Evolutionary conservation across 2,113 vertebrate genomes (phyloP).

Genomic region (Prunella fulvescens): DNA sequence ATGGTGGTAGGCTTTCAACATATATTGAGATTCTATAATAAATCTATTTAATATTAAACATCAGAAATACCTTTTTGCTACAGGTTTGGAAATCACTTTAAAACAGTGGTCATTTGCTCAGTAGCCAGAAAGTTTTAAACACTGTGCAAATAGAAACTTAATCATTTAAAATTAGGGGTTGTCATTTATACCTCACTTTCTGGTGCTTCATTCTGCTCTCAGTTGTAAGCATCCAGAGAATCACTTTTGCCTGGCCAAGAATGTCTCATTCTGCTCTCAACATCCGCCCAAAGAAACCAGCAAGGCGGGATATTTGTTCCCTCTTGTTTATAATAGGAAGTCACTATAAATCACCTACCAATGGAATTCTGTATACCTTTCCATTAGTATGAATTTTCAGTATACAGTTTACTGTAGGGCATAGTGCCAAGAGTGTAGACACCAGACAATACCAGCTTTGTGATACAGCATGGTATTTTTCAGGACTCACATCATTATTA

Average conservation of each 20-base stretch:
- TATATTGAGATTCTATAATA: neutral
- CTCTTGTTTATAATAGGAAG: constrained; percentile 62
- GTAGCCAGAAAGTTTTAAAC: neutral
- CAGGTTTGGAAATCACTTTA: neutral
- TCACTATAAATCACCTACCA: constrained; percentile 55
- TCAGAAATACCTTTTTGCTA: neutral
- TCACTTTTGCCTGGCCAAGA: constrained; percentile 10
- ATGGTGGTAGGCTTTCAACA: neutral
- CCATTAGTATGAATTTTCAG: constrained; percentile 30
- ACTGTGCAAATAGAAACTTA: neutral
- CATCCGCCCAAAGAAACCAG: constrained; percentile 9
- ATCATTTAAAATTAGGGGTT: neutral
- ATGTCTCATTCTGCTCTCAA: constrained; percentile 41
- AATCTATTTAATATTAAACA: neutral
- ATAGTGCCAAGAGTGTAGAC: constrained; percentile 19
- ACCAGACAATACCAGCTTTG: constrained; percentile 56
- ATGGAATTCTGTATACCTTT: constrained; percentile 56
- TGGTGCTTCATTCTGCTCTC: neutral
- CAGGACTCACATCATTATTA: constrained; percentile 53
- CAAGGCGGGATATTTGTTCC: constrained; percentile 18
- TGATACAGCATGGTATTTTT: constrained; percentile 50
- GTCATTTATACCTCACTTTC: neutral
- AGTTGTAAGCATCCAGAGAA: neutral
- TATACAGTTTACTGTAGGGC: constrained; percentile 22
- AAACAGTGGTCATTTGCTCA: neutral